phyloP scores from a whole-genome alignment of 2,888 invertebrate species.

The Lepidocyrtinus sp. region DNA sequence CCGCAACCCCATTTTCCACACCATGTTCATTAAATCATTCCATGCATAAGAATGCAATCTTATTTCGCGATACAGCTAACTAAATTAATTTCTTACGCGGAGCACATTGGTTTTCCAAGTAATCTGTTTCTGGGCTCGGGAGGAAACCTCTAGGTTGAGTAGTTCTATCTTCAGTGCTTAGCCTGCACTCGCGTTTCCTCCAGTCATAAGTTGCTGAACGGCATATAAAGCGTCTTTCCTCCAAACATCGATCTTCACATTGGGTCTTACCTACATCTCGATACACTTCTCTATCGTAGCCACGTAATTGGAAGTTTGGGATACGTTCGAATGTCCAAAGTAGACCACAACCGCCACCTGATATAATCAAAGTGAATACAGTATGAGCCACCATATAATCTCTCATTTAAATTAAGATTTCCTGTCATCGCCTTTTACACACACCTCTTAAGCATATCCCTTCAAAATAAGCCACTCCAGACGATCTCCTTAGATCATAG shows the following conservation, averaged over 20 bases:
- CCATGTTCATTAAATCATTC: too few relatives aligned
- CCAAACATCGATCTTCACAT: constrained; percentile 74
- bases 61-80: constrained; percentile 7
- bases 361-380: too few relatives aligned
- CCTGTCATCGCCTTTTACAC: too few relatives aligned
- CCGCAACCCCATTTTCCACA: neutral
- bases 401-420: too few relatives aligned
- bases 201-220: constrained; percentile 75
- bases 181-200: constrained; percentile 73
- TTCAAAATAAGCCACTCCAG: constrained; percentile 72
- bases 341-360: constrained; percentile 72
- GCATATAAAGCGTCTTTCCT: constrained; percentile 74
- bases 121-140: constrained; percentile 73
- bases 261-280: constrained; percentile 72
- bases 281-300: constrained; percentile 71
- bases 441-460: constrained; percentile 72
- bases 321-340: constrained; percentile 75
- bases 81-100: constrained; percentile 71
- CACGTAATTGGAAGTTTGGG: constrained; percentile 74
- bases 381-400: too few relatives aligned
- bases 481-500: constrained; percentile 71
- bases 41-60: neutral
- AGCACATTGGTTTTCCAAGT: constrained; percentile 76
- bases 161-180: constrained; percentile 74
- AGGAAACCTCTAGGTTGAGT: constrained; percentile 74